Base-by-base conservation (phyloP, 2,113 vertebrate genomes). In the Symphodus melops region DNA sequence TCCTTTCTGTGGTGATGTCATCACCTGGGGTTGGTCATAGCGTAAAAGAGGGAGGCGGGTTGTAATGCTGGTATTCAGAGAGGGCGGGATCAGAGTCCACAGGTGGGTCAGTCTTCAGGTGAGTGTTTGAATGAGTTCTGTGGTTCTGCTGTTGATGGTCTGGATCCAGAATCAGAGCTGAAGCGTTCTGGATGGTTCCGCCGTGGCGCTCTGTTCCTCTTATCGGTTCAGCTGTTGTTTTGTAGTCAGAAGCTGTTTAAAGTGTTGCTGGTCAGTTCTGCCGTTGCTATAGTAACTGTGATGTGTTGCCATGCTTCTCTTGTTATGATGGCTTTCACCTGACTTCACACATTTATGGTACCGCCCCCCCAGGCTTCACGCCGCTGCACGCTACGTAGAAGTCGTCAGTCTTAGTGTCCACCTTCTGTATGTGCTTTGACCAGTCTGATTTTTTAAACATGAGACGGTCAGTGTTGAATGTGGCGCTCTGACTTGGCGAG, bases 51-150 rank as follows among this genome's bases (percentile, higher is more conserved):
- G 5, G 49, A 12, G 1, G 19, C 16, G 23, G 33, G 13, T 28
- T 13, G 12, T 21, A 14, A 41, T 85, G 86, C 82, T 85, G 77
- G 80, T 88, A 48, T 81, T 68, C n/a, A 61, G 55, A 72, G 19
- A 48, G 55, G 62, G 37, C 6, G 11, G 53, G 28, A 51, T 72
- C 70, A 57, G 37, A 41, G 57, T 59, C 53, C 16, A 59, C n/a
- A 48, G 68, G 46, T 60, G 36, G 8, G 49, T 49, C 66, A 60
- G 49, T 46, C 28, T 71, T 33, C 48, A 74, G 39, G 48, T 17
- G 46, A 51, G 48, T 1, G 17, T 49, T 19, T n/a, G 12, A 25
- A 25, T 25, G 25, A 25, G 41, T 42, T 42, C 41, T 42, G 41
- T 12, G 48, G 48, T 51, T 51, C 48, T n/a, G 4, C 7, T 51